A percentile compares a stretch with the other conserved stretches of the same genome.
These are phyloP conservation scores for Passer montanus DNA, from an alignment of 2,113 vertebrate genomes.

Conservation along the genomic window DNA sequence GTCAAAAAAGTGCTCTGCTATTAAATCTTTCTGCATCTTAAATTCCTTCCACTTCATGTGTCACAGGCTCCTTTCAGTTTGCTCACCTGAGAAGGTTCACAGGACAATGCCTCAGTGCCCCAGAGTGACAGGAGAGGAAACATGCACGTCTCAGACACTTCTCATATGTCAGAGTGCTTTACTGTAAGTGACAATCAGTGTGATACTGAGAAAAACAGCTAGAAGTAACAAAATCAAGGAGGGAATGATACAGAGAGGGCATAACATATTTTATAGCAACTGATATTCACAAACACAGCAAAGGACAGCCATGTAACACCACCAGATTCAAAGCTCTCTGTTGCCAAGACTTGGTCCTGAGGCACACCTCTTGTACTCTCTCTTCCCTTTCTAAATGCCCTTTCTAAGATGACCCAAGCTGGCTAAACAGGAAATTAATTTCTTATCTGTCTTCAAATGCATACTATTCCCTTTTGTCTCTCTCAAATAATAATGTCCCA, in stretches of 20 bases:
- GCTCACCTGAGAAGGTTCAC: neutral
- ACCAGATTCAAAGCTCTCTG: neutral
- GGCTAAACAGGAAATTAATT: neutral
- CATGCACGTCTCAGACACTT: neutral
- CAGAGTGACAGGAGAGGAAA: neutral
- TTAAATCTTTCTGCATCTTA: neutral
- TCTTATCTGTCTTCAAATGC: neutral
- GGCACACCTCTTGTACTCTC: neutral
- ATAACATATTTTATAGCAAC: neutral
- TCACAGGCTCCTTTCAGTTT: neutral
- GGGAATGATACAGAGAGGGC: neutral
- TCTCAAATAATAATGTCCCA: neutral
- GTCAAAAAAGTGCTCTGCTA: neutral
- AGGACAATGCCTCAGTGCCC: neutral
- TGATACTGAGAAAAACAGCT: neutral
- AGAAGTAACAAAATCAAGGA: neutral
- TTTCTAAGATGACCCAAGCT: neutral
- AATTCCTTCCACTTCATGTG: neutral
- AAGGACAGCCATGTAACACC: neutral
- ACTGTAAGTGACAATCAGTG: neutral
- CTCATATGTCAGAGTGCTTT: neutral
- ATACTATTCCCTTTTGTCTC: neutral
- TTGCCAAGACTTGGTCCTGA: neutral
- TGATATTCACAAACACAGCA: neutral
- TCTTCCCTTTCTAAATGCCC: neutral